Base-by-base conservation (phyloP, 2,113 vertebrate genomes). In the Paramisgurnus dabryanus region DNA sequence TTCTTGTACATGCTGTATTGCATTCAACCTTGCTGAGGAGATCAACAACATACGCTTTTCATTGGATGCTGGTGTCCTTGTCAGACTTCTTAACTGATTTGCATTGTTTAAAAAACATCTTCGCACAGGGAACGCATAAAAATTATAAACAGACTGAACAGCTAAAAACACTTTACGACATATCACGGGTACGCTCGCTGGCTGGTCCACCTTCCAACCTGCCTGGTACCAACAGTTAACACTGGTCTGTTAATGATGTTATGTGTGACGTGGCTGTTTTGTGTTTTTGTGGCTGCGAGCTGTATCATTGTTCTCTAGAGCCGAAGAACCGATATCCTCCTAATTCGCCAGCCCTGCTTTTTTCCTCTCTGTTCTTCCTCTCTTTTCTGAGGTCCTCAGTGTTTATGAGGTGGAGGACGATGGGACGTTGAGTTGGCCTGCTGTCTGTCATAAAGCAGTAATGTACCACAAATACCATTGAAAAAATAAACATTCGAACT, bases 401-500 rank as follows among this genome's bases (percentile, higher is more conserved):
- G 65, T 79, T 81, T 79, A 79, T 82, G 47, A 84, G 66, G 76
- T 64, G 22, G 41, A 75, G 58, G 64, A 43, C 22, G 41, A 68
- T 65, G 75, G 66, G 67, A 83, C 27, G 22, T 18, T 5, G 66
- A 89, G 82, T 84, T 85, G 82, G 90, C 88, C 91, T 91, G 90
- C 81, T 76, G 92, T 92, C 87, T 92, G 88, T 92, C 91, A 89
- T 88, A 88, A 90, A 89, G 89, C 88, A 90, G 89, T 85, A 86
- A 80, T 86, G 82, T 60, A 80, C 83, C 79, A 79, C 88, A 88
- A 89, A 89, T 88, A 85, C 81, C 82, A 10, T 79, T 88, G 88
- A 82, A 83, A 84, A 82, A 76, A 74, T 84, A 87, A 72, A 76
- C 80, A 86, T 84, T 87, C 79, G 87, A 34, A 82, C 55, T 34